Conservation (phyloP, 2,113 vertebrate species). For the Rhizomys pruinosus region DNA sequence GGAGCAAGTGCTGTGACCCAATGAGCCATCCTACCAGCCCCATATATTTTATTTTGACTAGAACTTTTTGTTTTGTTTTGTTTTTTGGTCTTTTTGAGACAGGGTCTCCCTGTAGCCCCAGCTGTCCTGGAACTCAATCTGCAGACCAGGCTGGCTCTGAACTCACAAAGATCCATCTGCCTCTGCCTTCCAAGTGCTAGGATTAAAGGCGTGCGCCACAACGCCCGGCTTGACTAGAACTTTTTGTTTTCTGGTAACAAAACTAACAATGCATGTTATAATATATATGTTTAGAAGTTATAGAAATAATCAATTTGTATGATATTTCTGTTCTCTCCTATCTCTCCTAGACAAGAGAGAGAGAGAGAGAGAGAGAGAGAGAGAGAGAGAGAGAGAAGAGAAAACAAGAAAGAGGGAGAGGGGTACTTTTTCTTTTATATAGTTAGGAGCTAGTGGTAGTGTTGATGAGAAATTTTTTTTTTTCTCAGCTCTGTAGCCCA, state of each 20-base stretch:
- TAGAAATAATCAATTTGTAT: not conserved
- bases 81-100: slow-evolving; percentile 3
- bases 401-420: no score
- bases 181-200: no score
- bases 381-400: no score
- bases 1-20: not conserved
- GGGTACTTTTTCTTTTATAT: not conserved
- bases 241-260: slow-evolving; percentile 29
- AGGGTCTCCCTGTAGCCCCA: no score
- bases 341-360: no score
- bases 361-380: no score
- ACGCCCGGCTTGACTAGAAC: slow-evolving; percentile 18
- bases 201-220: no score
- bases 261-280: not conserved
- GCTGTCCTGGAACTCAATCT: no score
- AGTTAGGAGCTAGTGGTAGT: not conserved
- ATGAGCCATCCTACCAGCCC: not conserved
- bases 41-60: slow-evolving; percentile 34
- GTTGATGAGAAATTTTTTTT: not conserved
- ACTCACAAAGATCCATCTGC: no score
- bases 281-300: slow-evolving; percentile 11
- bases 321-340: not conserved
- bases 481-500: not conserved
- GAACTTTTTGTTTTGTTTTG: not conserved
- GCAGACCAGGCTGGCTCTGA: no score